Conservation (phyloP, 2,113 vertebrate genomes). For the Zosterops lateralis region DNA sequence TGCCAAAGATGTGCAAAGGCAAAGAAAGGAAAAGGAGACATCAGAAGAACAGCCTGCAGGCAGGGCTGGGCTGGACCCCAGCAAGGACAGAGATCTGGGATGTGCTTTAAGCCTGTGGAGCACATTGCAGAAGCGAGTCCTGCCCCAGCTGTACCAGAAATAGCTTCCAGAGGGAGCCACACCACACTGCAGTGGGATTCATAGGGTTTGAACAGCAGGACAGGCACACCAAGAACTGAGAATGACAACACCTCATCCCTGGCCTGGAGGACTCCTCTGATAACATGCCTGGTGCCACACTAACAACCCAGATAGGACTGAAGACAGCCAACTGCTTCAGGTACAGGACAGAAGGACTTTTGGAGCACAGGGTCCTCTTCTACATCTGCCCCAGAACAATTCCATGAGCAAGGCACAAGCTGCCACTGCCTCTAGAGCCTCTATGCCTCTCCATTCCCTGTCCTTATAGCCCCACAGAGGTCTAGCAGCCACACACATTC, state of each 20-base stretch:
- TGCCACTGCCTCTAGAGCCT: background rate
- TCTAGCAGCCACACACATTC: accelerated
- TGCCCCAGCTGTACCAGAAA: background rate
- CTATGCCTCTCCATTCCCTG: background rate
- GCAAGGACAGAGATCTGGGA: background rate
- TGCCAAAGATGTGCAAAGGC: background rate
- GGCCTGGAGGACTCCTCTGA: background rate
- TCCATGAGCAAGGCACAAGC: background rate
- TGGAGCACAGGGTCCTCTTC: background rate
- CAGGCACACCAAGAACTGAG: background rate
- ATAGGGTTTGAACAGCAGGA: background rate
- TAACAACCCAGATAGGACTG: background rate
- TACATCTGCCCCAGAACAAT: background rate
- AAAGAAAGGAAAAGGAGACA: background rate
- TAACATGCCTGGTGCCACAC: background rate
- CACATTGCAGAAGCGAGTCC: background rate
- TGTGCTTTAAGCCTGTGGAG: background rate
- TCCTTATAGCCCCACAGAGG: background rate
- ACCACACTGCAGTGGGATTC: background rate
- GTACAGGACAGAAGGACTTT: background rate
- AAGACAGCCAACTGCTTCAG: background rate
- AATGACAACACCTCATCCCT: background rate
- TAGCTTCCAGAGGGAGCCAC: background rate
- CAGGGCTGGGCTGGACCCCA: background rate
- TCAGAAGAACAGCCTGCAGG: background rate